A percentile compares a stretch with the other conserved stretches of the same genome.
phyloP scores from a whole-genome alignment of 1,140 invertebrate genomes.

The Bombus balteatus region DNA sequence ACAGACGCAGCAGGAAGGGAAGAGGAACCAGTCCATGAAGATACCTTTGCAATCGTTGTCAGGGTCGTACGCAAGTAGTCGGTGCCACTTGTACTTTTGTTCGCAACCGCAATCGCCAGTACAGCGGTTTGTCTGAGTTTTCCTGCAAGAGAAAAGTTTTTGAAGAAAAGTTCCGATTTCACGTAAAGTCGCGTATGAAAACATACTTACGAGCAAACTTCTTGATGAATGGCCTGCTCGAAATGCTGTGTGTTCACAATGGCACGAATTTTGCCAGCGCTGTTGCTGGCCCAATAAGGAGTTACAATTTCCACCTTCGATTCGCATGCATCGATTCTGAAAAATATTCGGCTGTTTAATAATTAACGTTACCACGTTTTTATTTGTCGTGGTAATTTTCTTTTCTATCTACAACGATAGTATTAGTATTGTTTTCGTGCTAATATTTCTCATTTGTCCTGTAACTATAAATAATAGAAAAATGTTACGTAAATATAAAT shows the following conservation, averaged over 20 bases:
- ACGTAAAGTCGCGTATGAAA: no score
- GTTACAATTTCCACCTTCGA: constrained; percentile 96
- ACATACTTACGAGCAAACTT: constrained; percentile 92
- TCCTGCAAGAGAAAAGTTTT: constrained; percentile 83
- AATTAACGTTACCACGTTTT: not conserved
- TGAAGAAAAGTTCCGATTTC: constrained; percentile 48
- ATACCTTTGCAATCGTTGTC: constrained; percentile 96
- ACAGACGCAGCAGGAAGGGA: constrained; percentile 96
- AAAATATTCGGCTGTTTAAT: constrained; percentile 31
- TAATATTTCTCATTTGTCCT: no score
- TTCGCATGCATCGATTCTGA: constrained; percentile 93
- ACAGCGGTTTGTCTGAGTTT: constrained; percentile 90
- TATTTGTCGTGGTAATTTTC: not conserved
- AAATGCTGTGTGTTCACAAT: constrained; percentile 97
- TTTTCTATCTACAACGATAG: not conserved
- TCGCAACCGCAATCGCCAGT: constrained; percentile 93
- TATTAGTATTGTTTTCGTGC: no score
- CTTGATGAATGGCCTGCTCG: constrained; percentile 97
- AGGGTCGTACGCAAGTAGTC: constrained; percentile 94
- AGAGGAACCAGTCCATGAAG: constrained; percentile 98
- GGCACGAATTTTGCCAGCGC: constrained; percentile 93
- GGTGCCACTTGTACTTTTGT: constrained; percentile 94
- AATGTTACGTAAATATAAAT: no score
- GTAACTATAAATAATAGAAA: no score
- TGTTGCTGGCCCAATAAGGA: constrained; percentile 96